A percentile compares a stretch with the other conserved stretches of the same genome.
phyloP scores from a whole-genome alignment of 2,113 vertebrate species.

The Takifugu bimaculatus region DNA sequence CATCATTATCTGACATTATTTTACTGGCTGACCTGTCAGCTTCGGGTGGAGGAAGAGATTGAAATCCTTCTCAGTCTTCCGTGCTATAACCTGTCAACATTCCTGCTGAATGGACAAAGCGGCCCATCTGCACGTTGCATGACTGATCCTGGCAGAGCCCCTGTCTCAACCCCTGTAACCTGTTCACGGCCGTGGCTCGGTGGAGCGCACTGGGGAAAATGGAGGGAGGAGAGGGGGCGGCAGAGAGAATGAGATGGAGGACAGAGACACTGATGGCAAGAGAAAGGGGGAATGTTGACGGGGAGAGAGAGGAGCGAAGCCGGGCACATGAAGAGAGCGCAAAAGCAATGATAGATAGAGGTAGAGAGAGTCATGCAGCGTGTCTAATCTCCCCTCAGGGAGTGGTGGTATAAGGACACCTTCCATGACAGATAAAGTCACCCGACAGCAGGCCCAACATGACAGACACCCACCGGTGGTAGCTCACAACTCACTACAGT shows the following conservation, averaged over 20 bases:
- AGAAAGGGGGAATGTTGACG: constrained; percentile 17
- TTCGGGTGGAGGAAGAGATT: background rate
- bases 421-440: constrained; percentile 61
- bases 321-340: constrained; percentile 16
- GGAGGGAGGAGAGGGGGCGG: constrained; percentile 18
- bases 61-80: constrained; percentile 24
- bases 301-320: constrained; percentile 31
- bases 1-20: constrained; percentile 30
- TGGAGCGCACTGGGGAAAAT: constrained; percentile 54
- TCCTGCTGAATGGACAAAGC: constrained; percentile 24
- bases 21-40: constrained; percentile 24
- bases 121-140: constrained; percentile 44
- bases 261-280: constrained; percentile 25
- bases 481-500: background rate
- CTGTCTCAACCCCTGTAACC: constrained; percentile 48
- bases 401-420: constrained; percentile 40
- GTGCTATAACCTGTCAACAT: constrained; percentile 41
- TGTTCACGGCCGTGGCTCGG: constrained; percentile 55
- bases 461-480: constrained; percentile 37
- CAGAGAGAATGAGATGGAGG: constrained; percentile 28
- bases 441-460: constrained; percentile 34
- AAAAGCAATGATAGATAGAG: constrained; percentile 12
- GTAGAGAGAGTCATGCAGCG: constrained; percentile 43
- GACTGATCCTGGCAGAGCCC: constrained; percentile 30
- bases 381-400: constrained; percentile 65